Conservation (phyloP, 1,140 invertebrate genomes). For the Rhagoletis pomonella region DNA sequence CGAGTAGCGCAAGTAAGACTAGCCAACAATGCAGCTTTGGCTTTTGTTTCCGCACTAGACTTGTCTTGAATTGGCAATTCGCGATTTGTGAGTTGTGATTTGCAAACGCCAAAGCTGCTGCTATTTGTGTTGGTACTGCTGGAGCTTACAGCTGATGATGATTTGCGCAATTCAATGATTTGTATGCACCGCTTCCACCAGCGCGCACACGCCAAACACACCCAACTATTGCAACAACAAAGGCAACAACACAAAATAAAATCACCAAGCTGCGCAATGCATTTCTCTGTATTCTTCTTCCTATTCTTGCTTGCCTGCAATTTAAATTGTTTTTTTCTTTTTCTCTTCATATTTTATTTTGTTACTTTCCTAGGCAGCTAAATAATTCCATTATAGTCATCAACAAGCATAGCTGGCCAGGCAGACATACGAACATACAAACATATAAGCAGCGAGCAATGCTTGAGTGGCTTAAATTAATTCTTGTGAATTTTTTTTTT, state of each 20-base stretch:
- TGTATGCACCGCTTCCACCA: no score
- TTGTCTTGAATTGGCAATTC: conserved; percentile 30
- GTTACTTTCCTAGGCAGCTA: not conserved
- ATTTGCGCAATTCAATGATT: conserved; percentile 22
- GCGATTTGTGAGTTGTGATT: not conserved
- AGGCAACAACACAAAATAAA: not conserved
- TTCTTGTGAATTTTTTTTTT: conserved; percentile 40
- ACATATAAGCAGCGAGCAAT: not conserved
- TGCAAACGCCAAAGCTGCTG: not conserved
- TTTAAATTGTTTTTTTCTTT: not conserved
- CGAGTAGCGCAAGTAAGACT: not conserved
- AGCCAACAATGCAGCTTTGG: conserved; percentile 6
- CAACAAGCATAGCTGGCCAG: not conserved
- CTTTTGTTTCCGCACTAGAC: conserved; percentile 42
- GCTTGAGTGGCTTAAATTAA: conserved; percentile 32
- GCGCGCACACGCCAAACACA: not conserved
- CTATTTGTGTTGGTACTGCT: not conserved
- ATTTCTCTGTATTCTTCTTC: conserved; percentile 11
- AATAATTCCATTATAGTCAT: conserved; percentile 9
- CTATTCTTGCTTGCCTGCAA: not conserved
- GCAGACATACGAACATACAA: no score
- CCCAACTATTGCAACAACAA: conserved; percentile 8
- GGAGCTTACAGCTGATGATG: not conserved
- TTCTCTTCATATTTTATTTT: not conserved
- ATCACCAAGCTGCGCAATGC: not conserved